Percentiles rank a stretch among this genome's conserved stretches.
Evolutionary conservation across 2,113 vertebrate species (phyloP).

Genomic region (Mustelus asterias): DNA sequence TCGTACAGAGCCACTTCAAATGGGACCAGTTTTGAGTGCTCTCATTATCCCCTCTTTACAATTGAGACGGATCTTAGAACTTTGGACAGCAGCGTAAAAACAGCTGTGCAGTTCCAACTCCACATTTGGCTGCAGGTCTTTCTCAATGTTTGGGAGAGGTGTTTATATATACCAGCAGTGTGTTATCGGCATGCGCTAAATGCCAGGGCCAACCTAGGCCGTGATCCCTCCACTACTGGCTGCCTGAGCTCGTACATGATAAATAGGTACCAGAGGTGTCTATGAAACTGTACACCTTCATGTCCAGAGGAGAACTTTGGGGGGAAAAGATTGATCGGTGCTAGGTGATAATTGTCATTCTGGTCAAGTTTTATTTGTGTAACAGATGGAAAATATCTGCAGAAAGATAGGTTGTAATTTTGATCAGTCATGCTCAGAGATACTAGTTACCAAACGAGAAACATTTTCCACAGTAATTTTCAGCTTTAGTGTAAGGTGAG

Average conservation of each 20-base stretch:
- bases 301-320: not conserved
- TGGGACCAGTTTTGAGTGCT: not conserved
- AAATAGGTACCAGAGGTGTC: not conserved
- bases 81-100: not conserved
- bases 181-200: not conserved
- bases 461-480: no score
- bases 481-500: no score
- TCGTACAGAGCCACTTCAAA: not conserved
- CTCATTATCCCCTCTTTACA: not conserved
- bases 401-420: not conserved
- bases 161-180: not conserved
- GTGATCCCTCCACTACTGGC: not conserved
- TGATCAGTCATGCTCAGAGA: not conserved
- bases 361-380: not conserved
- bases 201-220: not conserved
- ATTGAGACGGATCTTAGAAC: not conserved
- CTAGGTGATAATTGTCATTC: not conserved
- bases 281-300: not conserved
- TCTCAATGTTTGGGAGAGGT: not conserved
- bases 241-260: not conserved
- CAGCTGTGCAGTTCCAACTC: not conserved
- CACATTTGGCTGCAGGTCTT: not conserved
- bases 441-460: not conserved
- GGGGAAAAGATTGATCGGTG: not conserved
- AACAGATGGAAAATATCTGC: not conserved